Base-by-base conservation (phyloP, 2,888 invertebrate species). In the Camptogramma bilineatum region DNA sequence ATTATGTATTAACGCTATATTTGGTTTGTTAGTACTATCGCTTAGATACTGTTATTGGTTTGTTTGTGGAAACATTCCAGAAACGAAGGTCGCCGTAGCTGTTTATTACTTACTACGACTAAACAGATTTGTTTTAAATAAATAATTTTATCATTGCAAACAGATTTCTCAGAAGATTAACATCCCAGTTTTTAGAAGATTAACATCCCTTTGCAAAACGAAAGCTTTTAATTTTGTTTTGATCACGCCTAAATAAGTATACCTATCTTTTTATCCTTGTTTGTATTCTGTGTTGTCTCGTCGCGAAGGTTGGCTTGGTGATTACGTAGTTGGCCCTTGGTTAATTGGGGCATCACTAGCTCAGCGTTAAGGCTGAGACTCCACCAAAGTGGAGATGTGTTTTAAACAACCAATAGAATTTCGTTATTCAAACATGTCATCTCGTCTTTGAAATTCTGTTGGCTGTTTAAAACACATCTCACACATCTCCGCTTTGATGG, bases 321-420 rank as follows among this genome's bases (percentile, higher is more conserved):
- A 55, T 58, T 57, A 65, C 63, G 48, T 66, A 65, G 62, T 69
- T 63, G 55, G 54, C 55, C 63, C 58, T 71, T 68, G 64, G 65
- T 74, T 70, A 73, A 73, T 73, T 69, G 58, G 66, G 58, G 34
- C 57, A 63, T 71, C 72, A 75, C 73, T 77, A 69, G 75, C 70
- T 62, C 70, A 69, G 68, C 67, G 69, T 77, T 77, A n/a, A n/a
- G n/a, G n/a, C n/a, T n/a, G n/a, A n/a, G n/a, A n/a, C n/a, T n/a
- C n/a, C n/a, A n/a, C n/a, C n/a, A n/a, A n/a, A n/a, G n/a, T n/a
- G n/a, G n/a, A n/a, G n/a, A n/a, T n/a, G n/a, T n/a, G n/a, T n/a
- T n/a, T n/a, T n/a, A n/a, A n/a, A n/a, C n/a, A n/a, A n/a, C n/a
- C n/a, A n/a, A n/a, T n/a, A n/a, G n/a, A n/a, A n/a, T n/a, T n/a